Conservation (phyloP, 2,113 vertebrate species). For the Eleginops maclovinus region DNA sequence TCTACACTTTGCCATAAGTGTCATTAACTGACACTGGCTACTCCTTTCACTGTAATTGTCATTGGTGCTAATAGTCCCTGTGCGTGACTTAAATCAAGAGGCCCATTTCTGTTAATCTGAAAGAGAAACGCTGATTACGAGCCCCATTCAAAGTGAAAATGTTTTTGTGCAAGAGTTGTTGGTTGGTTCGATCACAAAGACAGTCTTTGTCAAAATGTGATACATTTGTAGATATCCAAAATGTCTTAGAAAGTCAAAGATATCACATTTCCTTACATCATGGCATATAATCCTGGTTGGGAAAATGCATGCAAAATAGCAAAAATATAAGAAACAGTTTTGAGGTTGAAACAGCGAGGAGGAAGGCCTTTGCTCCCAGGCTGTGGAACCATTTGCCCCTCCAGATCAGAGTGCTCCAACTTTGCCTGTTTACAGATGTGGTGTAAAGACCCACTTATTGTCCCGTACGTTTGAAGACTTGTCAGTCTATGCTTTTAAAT, state of each 20-base stretch:
- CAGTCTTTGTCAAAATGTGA: too few relatives aligned
- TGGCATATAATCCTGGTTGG: not conserved
- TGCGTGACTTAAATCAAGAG: conserved; percentile 8
- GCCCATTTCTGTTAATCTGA: not conserved
- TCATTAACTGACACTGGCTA: conserved; percentile 15
- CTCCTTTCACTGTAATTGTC: conserved; percentile 19
- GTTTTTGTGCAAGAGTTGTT: not conserved
- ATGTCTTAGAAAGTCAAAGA: too few relatives aligned
- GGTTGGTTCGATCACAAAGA: not conserved
- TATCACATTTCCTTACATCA: too few relatives aligned
- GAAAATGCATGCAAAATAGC: not conserved
- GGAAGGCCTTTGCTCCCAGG: too few relatives aligned
- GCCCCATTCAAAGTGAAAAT: not conserved
- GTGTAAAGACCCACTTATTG: too few relatives aligned
- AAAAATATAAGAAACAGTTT: not conserved
- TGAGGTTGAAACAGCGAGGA: too few relatives aligned
- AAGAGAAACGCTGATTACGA: not conserved
- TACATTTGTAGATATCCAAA: too few relatives aligned
- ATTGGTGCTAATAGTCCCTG: conserved; percentile 22
- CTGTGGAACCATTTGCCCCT: too few relatives aligned
- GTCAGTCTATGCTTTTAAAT: too few relatives aligned
- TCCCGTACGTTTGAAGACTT: too few relatives aligned
- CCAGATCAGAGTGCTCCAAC: too few relatives aligned
- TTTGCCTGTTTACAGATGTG: too few relatives aligned
- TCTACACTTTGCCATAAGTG: conserved; percentile 20